Conservation (phyloP, 2,113 vertebrate species). For the Brachirus orientalis region DNA sequence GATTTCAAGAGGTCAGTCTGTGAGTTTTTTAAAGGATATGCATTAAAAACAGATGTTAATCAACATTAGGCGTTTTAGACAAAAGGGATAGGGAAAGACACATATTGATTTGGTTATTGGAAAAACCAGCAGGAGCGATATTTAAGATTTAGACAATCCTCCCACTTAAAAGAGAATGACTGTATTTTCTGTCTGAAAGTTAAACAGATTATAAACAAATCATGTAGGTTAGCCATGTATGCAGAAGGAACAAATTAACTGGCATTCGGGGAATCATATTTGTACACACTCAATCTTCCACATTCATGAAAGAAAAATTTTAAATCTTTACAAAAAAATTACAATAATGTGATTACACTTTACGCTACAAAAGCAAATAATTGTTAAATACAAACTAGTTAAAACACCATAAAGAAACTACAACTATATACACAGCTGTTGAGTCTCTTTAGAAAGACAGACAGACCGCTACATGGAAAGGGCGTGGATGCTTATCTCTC, state of each 20-base stretch:
- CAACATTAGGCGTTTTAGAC: no score
- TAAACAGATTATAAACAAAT: not conserved
- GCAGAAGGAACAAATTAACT: no score
- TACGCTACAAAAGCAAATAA: no score
- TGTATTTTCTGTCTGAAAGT: not conserved
- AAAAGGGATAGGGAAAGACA: not conserved
- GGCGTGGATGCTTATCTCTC: not conserved
- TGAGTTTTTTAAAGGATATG: no score
- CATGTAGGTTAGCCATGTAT: no score
- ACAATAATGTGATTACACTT: not conserved
- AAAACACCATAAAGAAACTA: no score
- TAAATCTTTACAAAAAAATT: not conserved
- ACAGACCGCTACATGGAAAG: not conserved
- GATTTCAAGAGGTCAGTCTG: no score
- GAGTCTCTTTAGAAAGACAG: not conserved
- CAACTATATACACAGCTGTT: not conserved
- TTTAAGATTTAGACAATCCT: not conserved
- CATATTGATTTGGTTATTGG: not conserved
- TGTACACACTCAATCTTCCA: not conserved
- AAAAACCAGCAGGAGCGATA: not conserved
- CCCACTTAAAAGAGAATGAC: not conserved
- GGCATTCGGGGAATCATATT: not conserved
- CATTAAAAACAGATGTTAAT: no score
- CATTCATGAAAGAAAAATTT: no score
- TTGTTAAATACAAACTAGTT: no score